Percentiles rank a stretch among this genome's conserved stretches.
Evolutionary conservation across 2,888 invertebrate species (phyloP).

Genomic region (Julus scanicus): DNA sequence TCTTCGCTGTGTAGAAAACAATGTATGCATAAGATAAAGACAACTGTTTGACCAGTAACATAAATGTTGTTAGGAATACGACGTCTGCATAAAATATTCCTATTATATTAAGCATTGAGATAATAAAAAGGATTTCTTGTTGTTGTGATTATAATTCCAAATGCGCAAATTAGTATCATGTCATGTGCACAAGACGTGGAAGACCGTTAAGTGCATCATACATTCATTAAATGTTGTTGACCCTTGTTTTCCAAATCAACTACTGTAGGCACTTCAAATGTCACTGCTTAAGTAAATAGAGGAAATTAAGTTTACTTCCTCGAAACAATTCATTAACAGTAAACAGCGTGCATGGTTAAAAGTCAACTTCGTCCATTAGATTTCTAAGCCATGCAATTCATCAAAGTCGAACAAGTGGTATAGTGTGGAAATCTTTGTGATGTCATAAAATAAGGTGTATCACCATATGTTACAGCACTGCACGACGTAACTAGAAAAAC

Average conservation of each 20-base stretch:
- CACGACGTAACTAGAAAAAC: no score
- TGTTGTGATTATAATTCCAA: background rate
- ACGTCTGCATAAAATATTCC: background rate
- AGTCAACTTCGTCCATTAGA: background rate
- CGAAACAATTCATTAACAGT: background rate
- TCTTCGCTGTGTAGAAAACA: background rate
- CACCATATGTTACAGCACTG: no score
- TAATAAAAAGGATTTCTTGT: background rate
- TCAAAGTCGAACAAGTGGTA: background rate
- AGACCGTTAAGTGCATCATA: background rate
- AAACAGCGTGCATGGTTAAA: background rate
- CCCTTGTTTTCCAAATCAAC: background rate
- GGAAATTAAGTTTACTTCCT: constrained; percentile 31
- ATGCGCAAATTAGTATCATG: background rate
- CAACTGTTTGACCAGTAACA: background rate
- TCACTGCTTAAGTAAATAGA: background rate
- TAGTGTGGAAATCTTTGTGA: background rate
- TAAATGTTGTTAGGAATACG: background rate
- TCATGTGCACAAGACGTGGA: background rate
- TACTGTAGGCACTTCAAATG: background rate
- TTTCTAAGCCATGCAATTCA: background rate
- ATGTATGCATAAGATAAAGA: background rate
- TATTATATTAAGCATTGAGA: background rate
- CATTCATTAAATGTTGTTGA: background rate
- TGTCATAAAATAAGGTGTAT: background rate